Evolutionary conservation across 92 coral and sea anemone species (phyloP).

Genomic region (Meandrina meandrites): DNA sequence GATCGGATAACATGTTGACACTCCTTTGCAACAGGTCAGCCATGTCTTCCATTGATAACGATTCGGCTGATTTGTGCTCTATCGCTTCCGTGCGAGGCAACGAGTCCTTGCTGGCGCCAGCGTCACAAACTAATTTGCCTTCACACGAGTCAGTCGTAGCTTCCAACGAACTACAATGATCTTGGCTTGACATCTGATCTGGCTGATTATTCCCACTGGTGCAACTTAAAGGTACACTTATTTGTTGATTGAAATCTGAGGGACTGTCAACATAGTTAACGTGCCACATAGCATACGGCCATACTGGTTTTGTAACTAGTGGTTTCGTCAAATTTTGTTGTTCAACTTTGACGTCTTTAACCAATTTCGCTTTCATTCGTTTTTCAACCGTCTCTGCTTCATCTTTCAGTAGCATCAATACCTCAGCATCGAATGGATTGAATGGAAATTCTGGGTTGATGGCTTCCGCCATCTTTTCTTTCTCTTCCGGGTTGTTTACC

Average conservation of each 20-base stretch:
- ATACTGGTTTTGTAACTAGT: slow-evolving; percentile 25
- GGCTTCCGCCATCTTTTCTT: slow-evolving; percentile 31
- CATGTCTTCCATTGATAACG: background rate
- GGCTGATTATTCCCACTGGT: slow-evolving; percentile 16
- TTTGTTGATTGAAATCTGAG: slow-evolving; percentile 23
- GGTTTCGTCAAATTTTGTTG: background rate
- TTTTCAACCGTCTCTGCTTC: slow-evolving; percentile 14
- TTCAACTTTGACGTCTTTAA: slow-evolving; percentile 42
- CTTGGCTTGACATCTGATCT: background rate
- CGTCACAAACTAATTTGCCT: background rate
- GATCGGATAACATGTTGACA: slow-evolving; percentile 30
- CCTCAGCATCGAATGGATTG: slow-evolving; percentile 12
- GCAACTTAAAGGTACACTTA: slow-evolving; percentile 12
- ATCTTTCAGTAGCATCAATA: background rate
- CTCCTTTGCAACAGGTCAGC: background rate
- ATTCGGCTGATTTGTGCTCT: background rate
- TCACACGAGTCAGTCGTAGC: background rate
- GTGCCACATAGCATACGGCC: slow-evolving; percentile 36
- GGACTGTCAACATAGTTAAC: slow-evolving; percentile 22
- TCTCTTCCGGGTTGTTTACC: no score
- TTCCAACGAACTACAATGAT: background rate
- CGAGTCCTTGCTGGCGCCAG: slow-evolving; percentile 16
- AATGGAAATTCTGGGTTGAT: background rate
- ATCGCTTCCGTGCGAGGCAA: slow-evolving; percentile 1
- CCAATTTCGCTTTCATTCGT: slow-evolving; percentile 28